Evolutionary conservation across 2,888 invertebrate genomes (phyloP).

Genomic region (Agrochola lychnidis): DNA sequence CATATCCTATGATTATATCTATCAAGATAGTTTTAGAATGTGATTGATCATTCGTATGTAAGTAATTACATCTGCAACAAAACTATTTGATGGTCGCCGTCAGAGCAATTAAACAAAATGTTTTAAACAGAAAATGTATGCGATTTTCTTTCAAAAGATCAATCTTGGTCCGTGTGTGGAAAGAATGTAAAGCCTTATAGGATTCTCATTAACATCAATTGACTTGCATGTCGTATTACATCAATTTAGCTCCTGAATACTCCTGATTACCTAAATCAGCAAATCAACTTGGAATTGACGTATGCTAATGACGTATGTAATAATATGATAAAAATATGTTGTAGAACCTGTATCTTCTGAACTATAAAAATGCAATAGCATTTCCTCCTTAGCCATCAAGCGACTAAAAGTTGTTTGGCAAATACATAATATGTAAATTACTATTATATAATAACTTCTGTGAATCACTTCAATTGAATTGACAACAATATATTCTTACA

Average conservation of each 20-base stretch:
- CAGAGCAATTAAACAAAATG: constrained; percentile 51
- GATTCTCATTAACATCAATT: constrained; percentile 48
- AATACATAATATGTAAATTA: constrained; percentile 56
- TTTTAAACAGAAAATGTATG: constrained; percentile 47
- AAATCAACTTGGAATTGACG: constrained; percentile 44
- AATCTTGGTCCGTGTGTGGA: constrained; percentile 49
- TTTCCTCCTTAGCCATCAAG: constrained; percentile 42
- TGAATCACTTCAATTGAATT: constrained; percentile 57
- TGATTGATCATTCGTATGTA: constrained; percentile 41
- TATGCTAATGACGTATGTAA: constrained; percentile 47
- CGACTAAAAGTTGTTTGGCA: constrained; percentile 42
- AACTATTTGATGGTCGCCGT: constrained; percentile 56
- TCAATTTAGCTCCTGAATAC: constrained; percentile 41
- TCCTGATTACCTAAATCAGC: constrained; percentile 50
- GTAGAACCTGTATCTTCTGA: constrained; percentile 28
- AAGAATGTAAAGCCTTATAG: constrained; percentile 55
- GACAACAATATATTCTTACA: constrained; percentile 63
- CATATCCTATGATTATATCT: constrained; percentile 40
- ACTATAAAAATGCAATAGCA: constrained; percentile 38
- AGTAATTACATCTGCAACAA: constrained; percentile 42
- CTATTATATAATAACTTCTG: constrained; percentile 48
- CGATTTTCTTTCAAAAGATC: constrained; percentile 48
- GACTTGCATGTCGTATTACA: constrained; percentile 53
- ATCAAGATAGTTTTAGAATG: constrained; percentile 37
- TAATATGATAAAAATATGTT: constrained; percentile 22